These are phyloP conservation scores for Mus musculus DNA, from an alignment of 2,113 vertebrate species.

Conservation along the genomic window GRCm39 chr7:98875001-98875500, in stretches of 20 bases:
- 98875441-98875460: neutral
- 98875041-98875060: neutral
- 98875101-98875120: neutral
- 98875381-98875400: neutral
- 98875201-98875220: neutral
- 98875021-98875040: neutral
- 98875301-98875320: neutral
- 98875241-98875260: neutral
- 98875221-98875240: neutral
- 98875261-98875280: neutral
- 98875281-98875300: neutral
- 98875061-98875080: neutral
- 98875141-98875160: neutral
- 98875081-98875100: neutral
- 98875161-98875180: neutral
- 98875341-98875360: neutral
- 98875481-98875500: neutral
- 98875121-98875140: no score
- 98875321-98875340: rapidly evolving
- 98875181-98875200: neutral
- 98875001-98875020: neutral
- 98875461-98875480: no score
- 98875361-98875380: neutral
- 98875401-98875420: neutral
- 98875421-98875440: neutral